Percentiles rank a stretch among this genome's conserved stretches.
Evolutionary conservation across 2,113 vertebrate genomes (phyloP).

Genomic region (Megalops atlanticus): DNA sequence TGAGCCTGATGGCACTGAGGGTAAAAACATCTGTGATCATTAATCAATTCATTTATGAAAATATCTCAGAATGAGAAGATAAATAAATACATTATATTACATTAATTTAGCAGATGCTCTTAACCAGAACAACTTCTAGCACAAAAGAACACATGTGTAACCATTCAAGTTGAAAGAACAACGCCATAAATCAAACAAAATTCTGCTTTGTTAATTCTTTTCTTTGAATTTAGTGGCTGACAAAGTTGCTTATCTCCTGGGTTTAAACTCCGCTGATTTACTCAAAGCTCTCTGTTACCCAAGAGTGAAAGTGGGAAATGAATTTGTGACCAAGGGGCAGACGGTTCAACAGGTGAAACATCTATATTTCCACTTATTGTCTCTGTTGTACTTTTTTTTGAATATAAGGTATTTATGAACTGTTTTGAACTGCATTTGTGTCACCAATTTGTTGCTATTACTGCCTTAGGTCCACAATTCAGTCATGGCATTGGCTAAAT

Average conservation of each 20-base stretch:
- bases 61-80: not conserved
- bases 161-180: not conserved
- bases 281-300: constrained; percentile 40
- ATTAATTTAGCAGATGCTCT: too few species aligned
- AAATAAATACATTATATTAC: too few species aligned
- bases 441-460: not conserved
- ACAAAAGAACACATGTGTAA: too few species aligned
- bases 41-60: too few species aligned
- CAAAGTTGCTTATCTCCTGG: constrained; percentile 39
- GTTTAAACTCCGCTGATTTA: constrained; percentile 39
- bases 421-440: too few species aligned
- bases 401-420: too few species aligned
- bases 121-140: too few species aligned
- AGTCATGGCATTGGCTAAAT: constrained; percentile 53
- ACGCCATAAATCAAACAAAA: not conserved
- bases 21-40: too few species aligned
- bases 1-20: constrained; percentile 87
- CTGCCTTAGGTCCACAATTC: constrained; percentile 54
- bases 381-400: too few species aligned
- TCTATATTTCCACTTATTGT: not conserved
- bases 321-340: constrained; percentile 84
- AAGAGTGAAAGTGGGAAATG: constrained; percentile 43
- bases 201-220: not conserved
- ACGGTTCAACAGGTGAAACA: constrained; percentile 81
- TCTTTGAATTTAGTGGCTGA: constrained; percentile 38